These are phyloP conservation scores for Anguilla rostrata DNA, from an alignment of 2,113 vertebrate species.

Conservation along the genomic window DNA sequence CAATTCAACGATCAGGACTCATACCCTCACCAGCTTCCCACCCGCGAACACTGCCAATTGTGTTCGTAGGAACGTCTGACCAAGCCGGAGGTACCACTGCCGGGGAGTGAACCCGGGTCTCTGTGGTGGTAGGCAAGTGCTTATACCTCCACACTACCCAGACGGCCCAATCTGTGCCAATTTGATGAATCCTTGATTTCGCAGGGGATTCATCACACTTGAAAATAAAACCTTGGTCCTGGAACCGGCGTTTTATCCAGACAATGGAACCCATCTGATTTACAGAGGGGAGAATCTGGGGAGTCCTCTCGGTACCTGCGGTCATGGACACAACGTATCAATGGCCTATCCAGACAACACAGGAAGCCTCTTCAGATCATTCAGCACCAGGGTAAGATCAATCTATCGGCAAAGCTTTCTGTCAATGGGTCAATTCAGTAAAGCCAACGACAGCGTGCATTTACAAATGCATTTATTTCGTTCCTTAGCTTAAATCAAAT, in stretches of 20 bases:
- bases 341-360: slow-evolving; percentile 19
- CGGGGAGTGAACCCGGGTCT: too few species aligned
- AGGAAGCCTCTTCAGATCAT: slow-evolving; percentile 47
- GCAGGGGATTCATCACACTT: slow-evolving; percentile 85
- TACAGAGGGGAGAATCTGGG: slow-evolving; percentile 72
- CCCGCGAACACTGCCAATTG: too few species aligned
- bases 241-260: slow-evolving; percentile 74
- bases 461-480: neutral
- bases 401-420: neutral
- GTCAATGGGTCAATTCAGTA: neutral
- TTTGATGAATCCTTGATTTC: slow-evolving; percentile 37
- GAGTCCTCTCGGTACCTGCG: slow-evolving; percentile 76
- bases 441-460: neutral
- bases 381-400: slow-evolving; percentile 76
- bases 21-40: too few species aligned
- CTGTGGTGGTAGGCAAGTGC: too few species aligned
- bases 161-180: neutral
- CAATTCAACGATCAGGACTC: too few species aligned
- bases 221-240: slow-evolving; percentile 79
- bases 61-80: too few species aligned
- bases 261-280: slow-evolving; percentile 74
- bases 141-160: too few species aligned
- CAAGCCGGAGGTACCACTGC: too few species aligned
- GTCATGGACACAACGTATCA: slow-evolving; percentile 71
- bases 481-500: neutral